Evolutionary conservation across 1,140 invertebrate genomes (phyloP).

Genomic region (Octopus sinensis): DNA sequence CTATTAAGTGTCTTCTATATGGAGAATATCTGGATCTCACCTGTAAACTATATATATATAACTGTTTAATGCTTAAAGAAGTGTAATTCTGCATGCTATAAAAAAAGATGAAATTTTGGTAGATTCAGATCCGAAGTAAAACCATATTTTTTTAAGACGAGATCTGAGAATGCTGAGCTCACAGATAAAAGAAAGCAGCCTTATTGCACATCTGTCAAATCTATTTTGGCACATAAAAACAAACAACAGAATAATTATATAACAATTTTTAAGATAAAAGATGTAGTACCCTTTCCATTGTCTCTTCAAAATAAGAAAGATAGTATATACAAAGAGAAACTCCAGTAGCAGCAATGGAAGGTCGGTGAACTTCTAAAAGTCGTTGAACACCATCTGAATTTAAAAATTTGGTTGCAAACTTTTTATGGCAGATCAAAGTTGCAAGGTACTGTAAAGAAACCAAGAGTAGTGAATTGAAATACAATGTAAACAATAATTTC

Average conservation of each 20-base stretch:
- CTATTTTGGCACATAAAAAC: neutral
- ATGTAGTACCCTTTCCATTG: conserved; percentile 75
- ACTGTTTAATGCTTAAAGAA: too few relatives aligned
- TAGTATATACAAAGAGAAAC: conserved; percentile 95
- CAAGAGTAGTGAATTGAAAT: neutral
- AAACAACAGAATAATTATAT: neutral
- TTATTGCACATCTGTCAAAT: too few relatives aligned
- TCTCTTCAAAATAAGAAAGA: conserved; percentile 93
- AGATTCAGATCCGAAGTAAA: too few relatives aligned
- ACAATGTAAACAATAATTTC: too few relatives aligned
- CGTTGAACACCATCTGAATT: conserved; percentile 76
- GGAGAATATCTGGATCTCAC: too few relatives aligned
- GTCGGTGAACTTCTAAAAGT: conserved; percentile 82
- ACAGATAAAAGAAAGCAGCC: too few relatives aligned
- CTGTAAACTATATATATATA: too few relatives aligned
- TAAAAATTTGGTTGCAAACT: conserved; percentile 94
- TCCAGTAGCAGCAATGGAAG: conserved; percentile 90
- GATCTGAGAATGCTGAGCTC: too few relatives aligned
- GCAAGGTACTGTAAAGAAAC: conserved; percentile 74
- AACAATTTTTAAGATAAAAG: neutral
- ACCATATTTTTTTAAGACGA: too few relatives aligned
- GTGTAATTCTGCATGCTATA: too few relatives aligned
- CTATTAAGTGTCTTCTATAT: too few relatives aligned
- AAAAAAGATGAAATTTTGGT: too few relatives aligned
- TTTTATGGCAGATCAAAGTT: conserved; percentile 91